phyloP scores from a whole-genome alignment of 2,797 vertebrate genomes.

The Odontamblyopus lacepedii region DNA sequence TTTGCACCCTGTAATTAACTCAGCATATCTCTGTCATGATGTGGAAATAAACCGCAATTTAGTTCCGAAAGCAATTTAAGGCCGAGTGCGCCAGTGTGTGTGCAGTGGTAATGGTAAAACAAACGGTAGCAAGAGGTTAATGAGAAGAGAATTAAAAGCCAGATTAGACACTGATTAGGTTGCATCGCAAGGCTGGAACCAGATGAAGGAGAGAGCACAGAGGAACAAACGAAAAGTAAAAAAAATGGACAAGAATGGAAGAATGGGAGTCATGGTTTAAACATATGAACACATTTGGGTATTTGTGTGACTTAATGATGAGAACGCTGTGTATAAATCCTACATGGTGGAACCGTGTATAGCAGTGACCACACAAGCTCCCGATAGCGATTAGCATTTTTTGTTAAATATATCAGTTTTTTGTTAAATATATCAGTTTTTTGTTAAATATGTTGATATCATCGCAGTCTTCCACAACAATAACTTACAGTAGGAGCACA shows the following conservation, averaged over 20 bases:
- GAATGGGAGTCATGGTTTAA: not conserved
- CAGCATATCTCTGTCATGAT: slow-evolving; percentile 69
- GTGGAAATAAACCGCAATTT: slow-evolving; percentile 77
- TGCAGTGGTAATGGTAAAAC: slow-evolving; percentile 75
- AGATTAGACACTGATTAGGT: slow-evolving; percentile 77
- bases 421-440: too few relatives aligned
- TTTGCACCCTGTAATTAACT: slow-evolving; percentile 75
- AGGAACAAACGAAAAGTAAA: slow-evolving; percentile 6
- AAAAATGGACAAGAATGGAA: not conserved
- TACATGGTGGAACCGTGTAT: not conserved
- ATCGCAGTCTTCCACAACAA: too few relatives aligned
- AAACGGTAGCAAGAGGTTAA: slow-evolving; percentile 80
- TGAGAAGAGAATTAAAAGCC: slow-evolving; percentile 77
- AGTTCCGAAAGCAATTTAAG: slow-evolving; percentile 76
- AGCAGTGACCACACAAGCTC: too few relatives aligned
- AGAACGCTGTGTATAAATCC: not conserved
- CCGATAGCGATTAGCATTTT: too few relatives aligned
- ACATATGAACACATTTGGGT: not conserved
- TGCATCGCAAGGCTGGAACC: slow-evolving; percentile 25
- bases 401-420: too few relatives aligned
- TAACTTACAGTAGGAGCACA: too few relatives aligned
- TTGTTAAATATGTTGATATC: too few relatives aligned
- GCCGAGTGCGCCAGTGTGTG: slow-evolving; percentile 27
- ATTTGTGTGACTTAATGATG: not conserved
- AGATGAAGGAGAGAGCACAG: slow-evolving; percentile 19